Evolutionary conservation across 2,797 vertebrate species (phyloP).

Genomic region (Poecilia wingei): DNA sequence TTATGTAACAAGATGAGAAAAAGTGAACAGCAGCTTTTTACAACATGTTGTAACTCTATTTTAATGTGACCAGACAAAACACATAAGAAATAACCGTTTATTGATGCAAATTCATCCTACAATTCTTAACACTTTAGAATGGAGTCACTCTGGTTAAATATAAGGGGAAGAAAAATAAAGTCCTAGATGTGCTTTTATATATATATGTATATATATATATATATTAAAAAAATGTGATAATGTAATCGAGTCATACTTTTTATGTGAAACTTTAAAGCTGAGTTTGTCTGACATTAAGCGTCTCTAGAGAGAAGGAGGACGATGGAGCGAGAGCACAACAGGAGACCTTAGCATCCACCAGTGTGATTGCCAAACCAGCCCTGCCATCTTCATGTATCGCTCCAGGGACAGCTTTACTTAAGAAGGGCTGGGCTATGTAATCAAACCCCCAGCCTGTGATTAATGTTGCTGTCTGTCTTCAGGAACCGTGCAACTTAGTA

Average conservation of each 20-base stretch:
- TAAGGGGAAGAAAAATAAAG: neutral
- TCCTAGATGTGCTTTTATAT: neutral
- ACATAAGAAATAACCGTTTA: neutral
- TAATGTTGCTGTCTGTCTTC: conserved; percentile 80
- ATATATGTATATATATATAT: neutral
- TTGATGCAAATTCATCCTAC: neutral
- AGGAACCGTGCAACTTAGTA: conserved; percentile 62
- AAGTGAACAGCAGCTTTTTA: neutral
- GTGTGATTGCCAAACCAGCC: conserved; percentile 51
- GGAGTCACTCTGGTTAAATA: neutral
- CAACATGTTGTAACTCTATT: neutral
- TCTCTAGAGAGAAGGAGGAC: conserved; percentile 23
- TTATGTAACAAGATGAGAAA: neutral
- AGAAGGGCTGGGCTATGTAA: conserved; percentile 75
- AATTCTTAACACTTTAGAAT: neutral
- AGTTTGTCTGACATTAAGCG: conserved; percentile 20
- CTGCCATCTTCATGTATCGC: conserved; percentile 60
- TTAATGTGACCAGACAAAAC: neutral
- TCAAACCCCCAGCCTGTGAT: conserved; percentile 79
- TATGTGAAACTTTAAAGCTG: conserved; percentile 25
- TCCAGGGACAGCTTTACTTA: conserved; percentile 78
- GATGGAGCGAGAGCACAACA: conserved; percentile 30
- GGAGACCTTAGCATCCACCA: conserved; percentile 54
- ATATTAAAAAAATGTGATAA: neutral
- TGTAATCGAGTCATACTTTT: neutral